phyloP scores from a whole-genome alignment of 2,888 invertebrate genomes.

The Trissolcus japonicus region DNA sequence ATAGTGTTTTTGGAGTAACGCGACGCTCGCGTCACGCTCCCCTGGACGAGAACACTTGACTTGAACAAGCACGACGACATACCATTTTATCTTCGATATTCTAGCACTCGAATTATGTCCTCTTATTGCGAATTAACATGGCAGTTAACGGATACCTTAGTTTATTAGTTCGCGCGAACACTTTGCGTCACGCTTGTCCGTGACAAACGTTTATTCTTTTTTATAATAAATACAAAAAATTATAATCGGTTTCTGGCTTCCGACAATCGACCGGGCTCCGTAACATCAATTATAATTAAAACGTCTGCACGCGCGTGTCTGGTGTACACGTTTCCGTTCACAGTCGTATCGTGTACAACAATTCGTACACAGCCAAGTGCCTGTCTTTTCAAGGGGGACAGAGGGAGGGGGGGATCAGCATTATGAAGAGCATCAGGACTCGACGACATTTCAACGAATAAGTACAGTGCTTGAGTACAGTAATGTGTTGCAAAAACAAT shows the following conservation, averaged over 20 bases:
- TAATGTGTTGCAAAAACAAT: background rate
- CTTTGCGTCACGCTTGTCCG: too few relatives aligned
- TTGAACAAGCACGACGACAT: background rate
- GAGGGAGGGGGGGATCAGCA: background rate
- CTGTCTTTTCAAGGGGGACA: too few relatives aligned
- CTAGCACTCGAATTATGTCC: too few relatives aligned
- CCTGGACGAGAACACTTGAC: slow-evolving; percentile 22
- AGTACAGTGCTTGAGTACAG: slow-evolving; percentile 46
- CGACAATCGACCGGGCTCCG: slow-evolving; percentile 29
- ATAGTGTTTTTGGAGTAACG: background rate
- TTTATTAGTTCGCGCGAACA: too few relatives aligned
- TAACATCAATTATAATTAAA: slow-evolving; percentile 15
- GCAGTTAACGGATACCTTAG: too few relatives aligned
- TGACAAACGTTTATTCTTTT: slow-evolving; percentile 10
- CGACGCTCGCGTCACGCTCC: background rate
- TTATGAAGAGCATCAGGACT: background rate
- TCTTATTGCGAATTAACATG: too few relatives aligned
- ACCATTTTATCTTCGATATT: too few relatives aligned
- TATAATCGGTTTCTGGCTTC: slow-evolving; percentile 39
- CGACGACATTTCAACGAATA: slow-evolving; percentile 43
- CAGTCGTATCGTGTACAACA: background rate
- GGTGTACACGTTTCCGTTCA: background rate
- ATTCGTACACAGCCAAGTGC: too few relatives aligned
- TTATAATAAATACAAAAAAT: slow-evolving; percentile 28
- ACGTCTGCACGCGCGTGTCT: slow-evolving; percentile 5